Conservation (phyloP, 2,888 invertebrate genomes). For the Drosophila borborema region DNA sequence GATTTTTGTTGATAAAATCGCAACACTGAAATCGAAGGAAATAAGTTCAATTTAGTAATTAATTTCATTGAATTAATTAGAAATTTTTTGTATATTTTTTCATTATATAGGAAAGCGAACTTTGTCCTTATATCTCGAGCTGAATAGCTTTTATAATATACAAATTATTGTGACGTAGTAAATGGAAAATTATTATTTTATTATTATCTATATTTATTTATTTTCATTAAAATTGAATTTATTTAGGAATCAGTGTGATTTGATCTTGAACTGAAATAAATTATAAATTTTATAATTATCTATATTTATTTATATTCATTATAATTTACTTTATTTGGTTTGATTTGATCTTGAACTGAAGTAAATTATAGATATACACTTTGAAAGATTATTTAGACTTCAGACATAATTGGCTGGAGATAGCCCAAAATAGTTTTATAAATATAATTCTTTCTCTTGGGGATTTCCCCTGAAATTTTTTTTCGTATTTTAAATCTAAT, state of each 20-base stretch:
- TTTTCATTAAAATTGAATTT: background rate
- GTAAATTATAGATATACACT: background rate
- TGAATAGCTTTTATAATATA: background rate
- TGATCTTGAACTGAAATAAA: background rate
- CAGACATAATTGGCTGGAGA: background rate
- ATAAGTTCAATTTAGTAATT: slow-evolving; percentile 9
- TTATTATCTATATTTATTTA: background rate
- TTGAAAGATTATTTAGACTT: background rate
- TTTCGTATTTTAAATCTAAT: background rate
- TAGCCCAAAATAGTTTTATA: background rate
- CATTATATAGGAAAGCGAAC: background rate
- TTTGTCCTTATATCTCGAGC: background rate
- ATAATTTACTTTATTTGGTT: background rate
- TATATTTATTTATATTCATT: background rate
- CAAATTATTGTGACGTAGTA: too few relatives aligned
- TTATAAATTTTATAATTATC: background rate
- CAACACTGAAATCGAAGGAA: slow-evolving; percentile 40
- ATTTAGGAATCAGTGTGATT: background rate
- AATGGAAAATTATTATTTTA: background rate
- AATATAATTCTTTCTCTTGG: background rate
- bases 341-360: background rate
- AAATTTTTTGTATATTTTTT: background rate
- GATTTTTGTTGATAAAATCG: slow-evolving; percentile 41
- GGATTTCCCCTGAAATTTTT: background rate
- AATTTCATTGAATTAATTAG: background rate